Evolutionary conservation across 2,888 invertebrate genomes (phyloP).

Genomic region (Halictus ligatus): DNA sequence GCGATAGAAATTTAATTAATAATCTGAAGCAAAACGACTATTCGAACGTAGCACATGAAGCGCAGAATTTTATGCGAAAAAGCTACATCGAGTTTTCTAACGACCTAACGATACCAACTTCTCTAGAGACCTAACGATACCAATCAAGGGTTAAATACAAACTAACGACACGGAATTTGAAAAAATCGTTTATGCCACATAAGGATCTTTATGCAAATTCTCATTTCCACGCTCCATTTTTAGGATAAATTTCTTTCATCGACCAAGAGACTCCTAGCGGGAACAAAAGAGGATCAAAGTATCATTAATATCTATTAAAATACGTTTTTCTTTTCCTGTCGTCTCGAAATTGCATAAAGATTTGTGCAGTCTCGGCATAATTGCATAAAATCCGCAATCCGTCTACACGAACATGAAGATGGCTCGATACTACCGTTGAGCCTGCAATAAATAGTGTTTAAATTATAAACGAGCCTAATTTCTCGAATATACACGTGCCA

Average conservation of each 20-base stretch:
- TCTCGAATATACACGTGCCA: slow-evolving; percentile 32
- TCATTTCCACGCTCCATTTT: background rate
- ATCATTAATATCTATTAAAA: background rate
- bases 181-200: background rate
- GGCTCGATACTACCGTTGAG: slow-evolving; percentile 32
- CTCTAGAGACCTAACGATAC: too few relatives aligned
- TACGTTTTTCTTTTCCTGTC: background rate
- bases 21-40: too few relatives aligned
- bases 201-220: background rate
- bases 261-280: background rate
- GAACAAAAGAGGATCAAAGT: background rate
- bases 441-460: slow-evolving; percentile 48
- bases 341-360: background rate
- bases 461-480: slow-evolving; percentile 58
- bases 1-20: too few relatives aligned
- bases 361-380: background rate
- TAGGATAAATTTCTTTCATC: background rate
- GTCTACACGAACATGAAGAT: slow-evolving; percentile 8
- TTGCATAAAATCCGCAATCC: background rate
- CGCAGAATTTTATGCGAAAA: too few relatives aligned
- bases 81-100: too few relatives aligned
- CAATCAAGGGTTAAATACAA: too few relatives aligned
- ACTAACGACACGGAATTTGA: background rate
- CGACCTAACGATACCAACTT: too few relatives aligned
- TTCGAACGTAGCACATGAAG: too few relatives aligned